Percentiles rank a stretch among this genome's conserved stretches.
Conservation (phyloP, 2,113 vertebrate species). For the Chaenogobius annularis region DNA sequence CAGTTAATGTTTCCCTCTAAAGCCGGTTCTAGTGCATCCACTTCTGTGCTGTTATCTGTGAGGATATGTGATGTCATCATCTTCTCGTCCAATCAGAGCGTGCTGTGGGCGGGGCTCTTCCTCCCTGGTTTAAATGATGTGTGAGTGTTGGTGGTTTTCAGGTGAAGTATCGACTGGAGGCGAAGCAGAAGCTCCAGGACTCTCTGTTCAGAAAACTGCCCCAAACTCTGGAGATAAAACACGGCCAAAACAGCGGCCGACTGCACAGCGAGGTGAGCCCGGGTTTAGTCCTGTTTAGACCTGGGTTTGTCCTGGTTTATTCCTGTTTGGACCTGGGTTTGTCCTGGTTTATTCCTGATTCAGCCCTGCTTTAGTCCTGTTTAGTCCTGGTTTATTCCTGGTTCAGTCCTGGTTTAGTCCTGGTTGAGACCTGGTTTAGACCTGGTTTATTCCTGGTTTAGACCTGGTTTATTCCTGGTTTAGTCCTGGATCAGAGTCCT, state of each 20-base stretch:
- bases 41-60: background rate
- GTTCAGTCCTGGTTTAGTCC: too few relatives aligned
- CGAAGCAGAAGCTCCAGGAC: constrained; percentile 76
- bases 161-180: constrained; percentile 85
- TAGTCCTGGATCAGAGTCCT: background rate
- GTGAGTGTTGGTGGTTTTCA: constrained; percentile 50
- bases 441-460: background rate
- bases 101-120: background rate
- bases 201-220: constrained; percentile 86
- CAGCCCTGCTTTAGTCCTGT: background rate
- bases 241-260: constrained; percentile 77
- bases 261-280: constrained; percentile 86
- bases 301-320: background rate
- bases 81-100: background rate
- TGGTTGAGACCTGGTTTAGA: too few relatives aligned
- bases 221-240: constrained; percentile 87
- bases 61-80: background rate
- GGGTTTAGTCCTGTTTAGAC: background rate
- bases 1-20: too few relatives aligned
- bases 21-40: background rate
- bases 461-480: background rate
- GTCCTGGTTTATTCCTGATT: background rate
- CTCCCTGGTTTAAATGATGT: background rate
- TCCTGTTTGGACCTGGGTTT: background rate
- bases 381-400: background rate